Percentiles rank a stretch among this genome's conserved stretches.
Evolutionary conservation across 23 tunicate genomes (phyloP).

Genomic region (Oikopleura dioica): DNA sequence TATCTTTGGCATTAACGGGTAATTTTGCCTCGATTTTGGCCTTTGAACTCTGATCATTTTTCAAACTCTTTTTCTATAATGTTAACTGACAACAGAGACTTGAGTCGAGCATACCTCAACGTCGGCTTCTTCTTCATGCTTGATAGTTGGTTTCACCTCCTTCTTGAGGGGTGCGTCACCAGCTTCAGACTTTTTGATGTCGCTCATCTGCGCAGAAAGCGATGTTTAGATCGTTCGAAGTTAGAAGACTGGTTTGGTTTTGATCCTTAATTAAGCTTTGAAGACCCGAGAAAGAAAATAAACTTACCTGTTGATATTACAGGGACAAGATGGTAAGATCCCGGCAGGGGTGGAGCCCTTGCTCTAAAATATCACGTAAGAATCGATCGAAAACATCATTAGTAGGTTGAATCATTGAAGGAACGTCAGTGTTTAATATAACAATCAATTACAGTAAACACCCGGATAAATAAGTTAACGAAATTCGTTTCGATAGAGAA

Average conservation of each 20-base stretch:
- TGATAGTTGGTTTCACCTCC: not conserved
- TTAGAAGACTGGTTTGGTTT: too few relatives aligned
- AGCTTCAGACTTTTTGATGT: not conserved
- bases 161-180: not conserved
- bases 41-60: too few relatives aligned
- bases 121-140: not conserved
- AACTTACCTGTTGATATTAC: too few relatives aligned
- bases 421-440: not conserved
- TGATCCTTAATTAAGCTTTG: too few relatives aligned
- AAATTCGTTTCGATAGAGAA: not conserved
- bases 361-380: not conserved
- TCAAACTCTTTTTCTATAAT: too few relatives aligned
- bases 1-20: too few relatives aligned
- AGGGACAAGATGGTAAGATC: constrained; percentile 14
- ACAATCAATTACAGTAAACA: not conserved
- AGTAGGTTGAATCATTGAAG: not conserved
- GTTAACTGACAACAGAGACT: too few relatives aligned
- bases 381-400: not conserved
- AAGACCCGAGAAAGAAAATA: too few relatives aligned
- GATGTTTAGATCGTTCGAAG: too few relatives aligned
- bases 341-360: constrained; percentile 11
- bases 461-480: not conserved
- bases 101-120: too few relatives aligned
- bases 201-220: too few relatives aligned
- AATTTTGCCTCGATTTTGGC: too few relatives aligned